Percentiles rank a stretch among this genome's conserved stretches.
phyloP scores from a whole-genome alignment of 2,888 invertebrate genomes.

The Hypena proboscidalis region DNA sequence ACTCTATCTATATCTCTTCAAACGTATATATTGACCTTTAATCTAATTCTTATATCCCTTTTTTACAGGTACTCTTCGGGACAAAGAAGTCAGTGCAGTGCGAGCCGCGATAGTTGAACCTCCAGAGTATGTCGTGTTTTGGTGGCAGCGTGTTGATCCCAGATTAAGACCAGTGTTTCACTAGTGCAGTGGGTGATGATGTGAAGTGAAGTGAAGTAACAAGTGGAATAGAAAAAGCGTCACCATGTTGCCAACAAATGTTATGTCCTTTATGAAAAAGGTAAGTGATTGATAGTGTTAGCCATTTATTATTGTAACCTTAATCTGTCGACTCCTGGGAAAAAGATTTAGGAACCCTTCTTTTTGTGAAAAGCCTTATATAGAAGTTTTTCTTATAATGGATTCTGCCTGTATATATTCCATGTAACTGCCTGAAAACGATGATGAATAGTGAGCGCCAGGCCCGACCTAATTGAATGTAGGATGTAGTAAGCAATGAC shows the following conservation, averaged over 20 bases:
- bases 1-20: constrained; percentile 22
- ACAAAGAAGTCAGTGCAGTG: constrained; percentile 34
- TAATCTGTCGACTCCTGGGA: constrained; percentile 12
- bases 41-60: constrained; percentile 30
- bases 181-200: constrained; percentile 58
- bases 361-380: too few relatives aligned
- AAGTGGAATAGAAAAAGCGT: constrained; percentile 52
- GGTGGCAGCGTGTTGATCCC: constrained; percentile 71
- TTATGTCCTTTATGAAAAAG: constrained; percentile 97
- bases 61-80: constrained; percentile 47
- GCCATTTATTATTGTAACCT: constrained; percentile 20
- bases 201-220: constrained; percentile 59
- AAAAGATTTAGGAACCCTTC: too few relatives aligned
- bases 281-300: constrained; percentile 81
- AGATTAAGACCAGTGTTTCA: constrained; percentile 54
- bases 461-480: too few relatives aligned
- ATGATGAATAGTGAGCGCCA: too few relatives aligned
- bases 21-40: constrained; percentile 33
- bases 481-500: too few relatives aligned
- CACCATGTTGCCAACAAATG: constrained; percentile 95
- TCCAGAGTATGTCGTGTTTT: constrained; percentile 70
- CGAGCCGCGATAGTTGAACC: constrained; percentile 13
- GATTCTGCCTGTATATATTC: too few relatives aligned
- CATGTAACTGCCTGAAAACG: too few relatives aligned
- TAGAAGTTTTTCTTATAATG: too few relatives aligned